phyloP scores from a whole-genome alignment of 2,797 vertebrate genomes.

The Mus minutoides region DNA sequence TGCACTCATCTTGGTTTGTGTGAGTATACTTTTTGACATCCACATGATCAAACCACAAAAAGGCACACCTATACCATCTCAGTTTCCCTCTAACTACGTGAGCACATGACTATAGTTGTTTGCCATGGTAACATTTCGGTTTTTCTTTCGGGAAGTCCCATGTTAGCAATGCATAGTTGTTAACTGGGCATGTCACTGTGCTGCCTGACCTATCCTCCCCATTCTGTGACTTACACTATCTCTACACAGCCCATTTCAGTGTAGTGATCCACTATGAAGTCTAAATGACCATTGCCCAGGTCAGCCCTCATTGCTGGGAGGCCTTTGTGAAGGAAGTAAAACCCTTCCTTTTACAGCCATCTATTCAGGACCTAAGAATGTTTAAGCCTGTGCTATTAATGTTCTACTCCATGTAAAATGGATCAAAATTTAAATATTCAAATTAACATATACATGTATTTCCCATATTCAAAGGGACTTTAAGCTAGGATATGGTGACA shows the following conservation, averaged over 20 bases:
- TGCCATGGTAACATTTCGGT: neutral
- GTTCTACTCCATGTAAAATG: neutral
- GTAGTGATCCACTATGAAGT: neutral
- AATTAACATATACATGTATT: neutral
- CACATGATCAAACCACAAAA: neutral
- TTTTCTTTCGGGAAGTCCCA: neutral
- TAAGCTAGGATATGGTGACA: neutral
- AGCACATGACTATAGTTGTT: neutral
- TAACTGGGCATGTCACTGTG: neutral
- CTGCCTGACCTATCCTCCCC: neutral
- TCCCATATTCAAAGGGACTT: neutral
- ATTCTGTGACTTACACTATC: neutral
- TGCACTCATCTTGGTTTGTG: neutral
- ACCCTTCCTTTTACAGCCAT: neutral
- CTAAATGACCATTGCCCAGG: neutral
- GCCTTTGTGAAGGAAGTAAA: neutral
- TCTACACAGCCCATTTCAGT: neutral
- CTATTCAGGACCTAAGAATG: neutral
- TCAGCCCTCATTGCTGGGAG: neutral
- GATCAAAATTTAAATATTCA: slow-evolving; percentile 37
- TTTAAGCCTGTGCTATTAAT: neutral
- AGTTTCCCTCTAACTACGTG: neutral
- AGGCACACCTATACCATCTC: neutral
- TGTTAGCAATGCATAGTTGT: neutral
- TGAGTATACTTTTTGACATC: neutral